A percentile compares a stretch with the other conserved stretches of the same genome.
These are phyloP conservation scores for Ammodytes dubius DNA, from an alignment of 2,113 vertebrate genomes.

Conservation along the genomic window DNA sequence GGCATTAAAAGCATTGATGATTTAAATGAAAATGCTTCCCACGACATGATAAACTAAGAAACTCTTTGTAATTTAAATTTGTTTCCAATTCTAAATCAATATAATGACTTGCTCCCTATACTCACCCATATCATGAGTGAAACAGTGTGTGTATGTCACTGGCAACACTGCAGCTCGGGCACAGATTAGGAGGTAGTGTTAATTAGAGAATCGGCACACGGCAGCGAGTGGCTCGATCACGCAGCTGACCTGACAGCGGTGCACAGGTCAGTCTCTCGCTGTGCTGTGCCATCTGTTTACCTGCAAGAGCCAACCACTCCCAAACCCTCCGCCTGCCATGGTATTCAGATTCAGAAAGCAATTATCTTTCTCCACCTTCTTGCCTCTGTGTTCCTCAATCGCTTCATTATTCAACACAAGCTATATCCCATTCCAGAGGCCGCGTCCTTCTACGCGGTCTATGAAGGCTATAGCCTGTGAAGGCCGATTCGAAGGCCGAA, in stretches of 20 bases:
- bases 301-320: constrained; percentile 57
- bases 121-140: background rate
- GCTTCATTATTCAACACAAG: background rate
- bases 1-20: background rate
- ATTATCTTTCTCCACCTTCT: constrained; percentile 28
- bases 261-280: constrained; percentile 59
- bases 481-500: too few species aligned
- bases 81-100: background rate
- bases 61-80: constrained; percentile 4
- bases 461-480: too few species aligned
- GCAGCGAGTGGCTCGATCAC: constrained; percentile 61
- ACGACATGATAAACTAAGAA: background rate
- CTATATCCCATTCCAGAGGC: too few species aligned
- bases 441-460: too few species aligned
- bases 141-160: constrained; percentile 7
- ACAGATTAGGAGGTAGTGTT: constrained; percentile 58
- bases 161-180: constrained; percentile 19
- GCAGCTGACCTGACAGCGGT: constrained; percentile 68
- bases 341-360: background rate
- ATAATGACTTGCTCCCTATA: background rate
- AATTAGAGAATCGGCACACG: constrained; percentile 65
- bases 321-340: constrained; percentile 18
- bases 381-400: background rate
- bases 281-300: constrained; percentile 80
- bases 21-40: background rate